A percentile compares a stretch with the other conserved stretches of the same genome.
Conservation (phyloP, 2,888 invertebrate species). For the Drosophila neonasuta region DNA sequence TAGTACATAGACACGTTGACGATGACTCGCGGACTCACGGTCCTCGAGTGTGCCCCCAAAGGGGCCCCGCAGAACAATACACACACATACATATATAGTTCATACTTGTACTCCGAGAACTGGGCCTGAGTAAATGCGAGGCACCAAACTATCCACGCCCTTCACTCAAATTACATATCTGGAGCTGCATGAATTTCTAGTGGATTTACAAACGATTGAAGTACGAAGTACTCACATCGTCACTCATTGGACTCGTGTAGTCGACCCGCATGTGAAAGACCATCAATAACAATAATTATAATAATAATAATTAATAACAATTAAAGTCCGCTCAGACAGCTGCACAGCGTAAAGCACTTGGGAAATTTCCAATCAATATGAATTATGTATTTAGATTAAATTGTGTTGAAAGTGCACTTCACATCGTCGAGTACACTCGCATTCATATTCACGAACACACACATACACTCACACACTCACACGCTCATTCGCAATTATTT, state of each 20-base stretch:
- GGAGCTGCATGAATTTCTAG: slow-evolving; percentile 44
- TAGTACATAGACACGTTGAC: slow-evolving; percentile 77
- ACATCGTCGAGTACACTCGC: slow-evolving; percentile 8
- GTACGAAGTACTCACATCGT: neutral
- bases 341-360: slow-evolving; percentile 10
- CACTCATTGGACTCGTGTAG: slow-evolving; percentile 6
- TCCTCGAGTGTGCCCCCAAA: slow-evolving; percentile 37
- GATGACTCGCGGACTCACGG: slow-evolving; percentile 62
- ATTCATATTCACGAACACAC: neutral
- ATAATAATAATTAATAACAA: slow-evolving; percentile 78
- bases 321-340: slow-evolving; percentile 57
- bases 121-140: slow-evolving; percentile 4
- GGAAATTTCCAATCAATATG: slow-evolving; percentile 59
- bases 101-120: neutral
- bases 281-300: slow-evolving; percentile 78
- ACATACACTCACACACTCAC: neutral
- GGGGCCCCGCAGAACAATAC: slow-evolving; percentile 7
- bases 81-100: neutral
- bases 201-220: slow-evolving; percentile 31
- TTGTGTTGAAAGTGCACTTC: slow-evolving; percentile 19
- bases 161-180: slow-evolving; percentile 52
- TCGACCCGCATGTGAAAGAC: slow-evolving; percentile 55
- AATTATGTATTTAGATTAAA: slow-evolving; percentile 22
- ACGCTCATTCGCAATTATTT: neutral
- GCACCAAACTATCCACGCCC: slow-evolving; percentile 29